A percentile compares a stretch with the other conserved stretches of the same genome.
Evolutionary conservation across 2,888 invertebrate species (phyloP).

Genomic region (Ceraclea dissimilis): DNA sequence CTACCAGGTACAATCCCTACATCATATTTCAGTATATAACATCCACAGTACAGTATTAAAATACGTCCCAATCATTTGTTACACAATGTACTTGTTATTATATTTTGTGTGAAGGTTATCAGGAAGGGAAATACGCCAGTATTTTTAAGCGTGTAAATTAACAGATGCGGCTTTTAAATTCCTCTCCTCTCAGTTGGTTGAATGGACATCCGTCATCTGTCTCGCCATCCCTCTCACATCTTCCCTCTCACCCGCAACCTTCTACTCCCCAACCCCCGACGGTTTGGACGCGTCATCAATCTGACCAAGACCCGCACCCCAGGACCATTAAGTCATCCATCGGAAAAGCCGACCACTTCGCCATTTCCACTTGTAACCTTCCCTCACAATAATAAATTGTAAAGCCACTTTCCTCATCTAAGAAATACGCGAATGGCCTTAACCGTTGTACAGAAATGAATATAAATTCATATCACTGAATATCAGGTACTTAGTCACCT

Average conservation of each 20-base stretch:
- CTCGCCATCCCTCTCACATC: slow-evolving; percentile 9
- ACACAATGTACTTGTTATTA: too few species aligned
- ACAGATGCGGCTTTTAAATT: slow-evolving; percentile 22
- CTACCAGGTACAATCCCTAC: too few species aligned
- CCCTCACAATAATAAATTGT: slow-evolving; percentile 6
- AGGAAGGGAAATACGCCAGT: background rate
- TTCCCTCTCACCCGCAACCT: slow-evolving; percentile 4
- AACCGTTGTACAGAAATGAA: background rate
- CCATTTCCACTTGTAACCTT: slow-evolving; percentile 8
- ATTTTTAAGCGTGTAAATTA: slow-evolving; percentile 13
- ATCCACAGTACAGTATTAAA: too few species aligned
- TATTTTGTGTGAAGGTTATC: too few species aligned
- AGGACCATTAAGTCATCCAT: slow-evolving; percentile 15
- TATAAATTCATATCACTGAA: background rate
- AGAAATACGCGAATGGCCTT: slow-evolving; percentile 3
- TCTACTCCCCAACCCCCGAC: background rate
- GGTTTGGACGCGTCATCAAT: slow-evolving; percentile 22
- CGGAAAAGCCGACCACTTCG: slow-evolving; percentile 5
- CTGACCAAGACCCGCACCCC: slow-evolving; percentile 12
- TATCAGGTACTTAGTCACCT: too few species aligned
- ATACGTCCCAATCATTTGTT: background rate
- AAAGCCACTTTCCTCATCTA: slow-evolving; percentile 1
- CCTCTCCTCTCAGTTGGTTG: slow-evolving; percentile 13
- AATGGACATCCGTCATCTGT: slow-evolving; percentile 18
- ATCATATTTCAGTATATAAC: too few species aligned